phyloP scores from a whole-genome alignment of 2,797 vertebrate species.

The Gymnothorax reevesii region DNA sequence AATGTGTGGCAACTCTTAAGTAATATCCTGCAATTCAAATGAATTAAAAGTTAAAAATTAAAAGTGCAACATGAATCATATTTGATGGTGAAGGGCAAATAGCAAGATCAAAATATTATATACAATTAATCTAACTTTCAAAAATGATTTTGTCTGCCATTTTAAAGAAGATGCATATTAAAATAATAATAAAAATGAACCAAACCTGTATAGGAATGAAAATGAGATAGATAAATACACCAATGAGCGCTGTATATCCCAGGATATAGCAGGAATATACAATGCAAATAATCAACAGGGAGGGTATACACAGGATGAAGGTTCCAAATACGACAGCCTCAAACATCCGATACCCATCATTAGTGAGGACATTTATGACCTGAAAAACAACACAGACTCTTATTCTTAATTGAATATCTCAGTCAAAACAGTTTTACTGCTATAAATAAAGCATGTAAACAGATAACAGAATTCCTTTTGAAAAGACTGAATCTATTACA shows the following conservation, averaged over 20 bases:
- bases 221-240: constrained; percentile 65
- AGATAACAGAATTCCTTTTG: background rate
- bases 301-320: constrained; percentile 62
- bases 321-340: constrained; percentile 72
- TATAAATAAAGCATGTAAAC: background rate
- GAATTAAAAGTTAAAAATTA: background rate
- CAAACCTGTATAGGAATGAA: constrained; percentile 78
- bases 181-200: background rate
- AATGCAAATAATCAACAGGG: constrained; percentile 64
- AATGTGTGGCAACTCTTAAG: background rate
- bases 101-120: background rate
- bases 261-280: constrained; percentile 70
- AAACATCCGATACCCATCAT: constrained; percentile 76
- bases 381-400: constrained; percentile 44
- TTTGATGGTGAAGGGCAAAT: background rate
- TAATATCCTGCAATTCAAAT: background rate
- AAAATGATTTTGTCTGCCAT: background rate
- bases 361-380: constrained; percentile 78
- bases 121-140: background rate
- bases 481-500: background rate
- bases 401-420: background rate
- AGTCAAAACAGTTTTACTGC: background rate
- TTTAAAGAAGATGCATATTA: background rate
- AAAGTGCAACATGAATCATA: background rate
- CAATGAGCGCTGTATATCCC: constrained; percentile 75